Base-by-base conservation (phyloP, 2,113 vertebrate genomes). In the Sula dactylatra region DNA sequence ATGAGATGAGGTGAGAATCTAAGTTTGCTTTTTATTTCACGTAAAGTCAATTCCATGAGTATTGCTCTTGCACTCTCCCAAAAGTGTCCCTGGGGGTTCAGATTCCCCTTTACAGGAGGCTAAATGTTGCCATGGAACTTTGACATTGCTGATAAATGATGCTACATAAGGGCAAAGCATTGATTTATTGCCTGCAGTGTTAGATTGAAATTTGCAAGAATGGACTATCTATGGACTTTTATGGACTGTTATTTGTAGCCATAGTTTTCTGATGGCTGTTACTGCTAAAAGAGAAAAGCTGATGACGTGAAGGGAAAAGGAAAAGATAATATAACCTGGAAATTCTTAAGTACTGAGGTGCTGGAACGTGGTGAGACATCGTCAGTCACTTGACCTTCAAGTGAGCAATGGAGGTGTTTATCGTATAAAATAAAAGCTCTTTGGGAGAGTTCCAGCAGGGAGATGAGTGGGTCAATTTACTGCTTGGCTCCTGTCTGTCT, bases 371-470 rank as follows among this genome's bases (percentile, higher is more conserved):
- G 64, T 95, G 86, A 96, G 81, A 81, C 40, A 15, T 71, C 2
- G 14, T 77, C 59, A 95, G 77, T 93, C 64, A 82, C 54, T 95
- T 94, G 90, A 94, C 96, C 93, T 97, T 97, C 94, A 95, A 95
- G 64, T 78, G 76, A 93, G 91, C 77, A 86, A 87, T 82, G 59
- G 82, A 93, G 31, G 88, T 93, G 80, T 93, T 95, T 91, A 94
- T 90, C 0, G 0, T 61, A 83, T 59, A 93, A 95, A 93, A 77
- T 85, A 94, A 92, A 94, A 96, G 72, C 72, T 91, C 38, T 93
- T 72, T 95, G 95, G 93, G 56, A 92, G 81, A 61, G 69, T 79
- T 92, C 82, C 91, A 94, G 49, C 73, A 89, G 38, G 40, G 61
- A 92, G 61, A 93, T 83, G 93, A 95, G 96, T 76, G 72, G 69